Conservation (phyloP, 2,113 vertebrate species). For the Argyrosomus japonicus region DNA sequence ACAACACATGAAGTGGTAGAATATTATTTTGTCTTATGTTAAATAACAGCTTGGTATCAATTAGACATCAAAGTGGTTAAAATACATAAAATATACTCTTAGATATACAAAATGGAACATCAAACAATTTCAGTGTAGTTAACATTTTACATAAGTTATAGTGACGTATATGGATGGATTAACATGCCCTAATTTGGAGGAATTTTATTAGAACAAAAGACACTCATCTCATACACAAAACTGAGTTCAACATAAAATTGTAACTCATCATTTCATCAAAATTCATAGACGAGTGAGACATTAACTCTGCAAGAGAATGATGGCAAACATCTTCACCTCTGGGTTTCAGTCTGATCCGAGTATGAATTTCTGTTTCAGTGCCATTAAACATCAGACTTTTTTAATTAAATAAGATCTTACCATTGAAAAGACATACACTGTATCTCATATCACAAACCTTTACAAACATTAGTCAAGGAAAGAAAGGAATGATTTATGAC, state of each 20-base stretch:
- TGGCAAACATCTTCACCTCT: neutral
- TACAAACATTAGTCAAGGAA: neutral
- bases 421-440: neutral
- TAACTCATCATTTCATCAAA: neutral
- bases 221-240: neutral
- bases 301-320: neutral
- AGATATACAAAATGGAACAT: neutral
- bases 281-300: slow-evolving; percentile 16
- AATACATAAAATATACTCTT: slow-evolving; percentile 18
- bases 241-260: no score
- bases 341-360: neutral
- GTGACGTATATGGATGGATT: neutral
- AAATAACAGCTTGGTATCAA: neutral
- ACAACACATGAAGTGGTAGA: neutral
- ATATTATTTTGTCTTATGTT: neutral
- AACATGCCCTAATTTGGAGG: neutral
- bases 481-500: neutral
- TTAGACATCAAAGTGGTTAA: neutral
- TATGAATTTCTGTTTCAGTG: neutral
- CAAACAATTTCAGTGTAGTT: neutral
- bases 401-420: neutral
- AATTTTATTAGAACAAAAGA: neutral
- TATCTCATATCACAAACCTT: neutral
- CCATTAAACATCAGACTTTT: neutral
- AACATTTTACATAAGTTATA: slow-evolving; percentile 31